Conservation (phyloP, 2,888 invertebrate genomes). For the Heliconius hortense region DNA sequence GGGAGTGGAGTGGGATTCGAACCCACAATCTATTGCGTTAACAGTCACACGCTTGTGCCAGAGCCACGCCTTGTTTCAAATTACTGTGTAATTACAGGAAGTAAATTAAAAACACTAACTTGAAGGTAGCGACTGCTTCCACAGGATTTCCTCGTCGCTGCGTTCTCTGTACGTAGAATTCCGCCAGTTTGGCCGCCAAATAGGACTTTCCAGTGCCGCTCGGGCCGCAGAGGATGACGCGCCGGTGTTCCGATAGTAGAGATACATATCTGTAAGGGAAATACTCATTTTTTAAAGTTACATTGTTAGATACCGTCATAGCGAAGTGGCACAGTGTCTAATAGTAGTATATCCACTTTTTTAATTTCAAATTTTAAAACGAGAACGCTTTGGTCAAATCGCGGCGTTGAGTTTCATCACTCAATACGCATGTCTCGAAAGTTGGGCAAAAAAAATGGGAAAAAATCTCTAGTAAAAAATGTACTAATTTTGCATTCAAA, state of each 20-base stretch:
- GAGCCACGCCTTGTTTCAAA: not conserved
- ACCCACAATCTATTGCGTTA: no score
- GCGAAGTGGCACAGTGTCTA: no score
- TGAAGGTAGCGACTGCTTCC: constrained; percentile 96
- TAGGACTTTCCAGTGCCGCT: constrained; percentile 98
- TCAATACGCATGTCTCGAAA: not conserved
- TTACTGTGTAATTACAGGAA: constrained; percentile 25
- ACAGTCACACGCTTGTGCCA: no score
- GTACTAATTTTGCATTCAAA: no score
- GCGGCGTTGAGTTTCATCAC: not conserved
- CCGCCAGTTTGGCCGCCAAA: constrained; percentile 95
- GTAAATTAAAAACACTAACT: constrained; percentile 78
- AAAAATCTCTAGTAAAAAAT: no score
- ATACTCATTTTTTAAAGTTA: not conserved
- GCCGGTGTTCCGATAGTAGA: constrained; percentile 94
- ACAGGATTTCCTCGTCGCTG: constrained; percentile 91
- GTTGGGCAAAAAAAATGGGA: no score
- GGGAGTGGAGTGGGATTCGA: no score
- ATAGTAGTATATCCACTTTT: no score
- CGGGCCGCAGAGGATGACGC: constrained; percentile 97
- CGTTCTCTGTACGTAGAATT: constrained; percentile 93
- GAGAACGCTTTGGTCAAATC: not conserved
- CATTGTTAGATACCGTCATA: not conserved
- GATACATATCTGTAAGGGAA: constrained; percentile 84
- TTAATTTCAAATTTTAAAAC: no score